Percentiles rank a stretch among this genome's conserved stretches.
These are phyloP conservation scores for Hyaena hyaena DNA, from an alignment of 2,113 vertebrate species.

Conservation along the genomic window DNA sequence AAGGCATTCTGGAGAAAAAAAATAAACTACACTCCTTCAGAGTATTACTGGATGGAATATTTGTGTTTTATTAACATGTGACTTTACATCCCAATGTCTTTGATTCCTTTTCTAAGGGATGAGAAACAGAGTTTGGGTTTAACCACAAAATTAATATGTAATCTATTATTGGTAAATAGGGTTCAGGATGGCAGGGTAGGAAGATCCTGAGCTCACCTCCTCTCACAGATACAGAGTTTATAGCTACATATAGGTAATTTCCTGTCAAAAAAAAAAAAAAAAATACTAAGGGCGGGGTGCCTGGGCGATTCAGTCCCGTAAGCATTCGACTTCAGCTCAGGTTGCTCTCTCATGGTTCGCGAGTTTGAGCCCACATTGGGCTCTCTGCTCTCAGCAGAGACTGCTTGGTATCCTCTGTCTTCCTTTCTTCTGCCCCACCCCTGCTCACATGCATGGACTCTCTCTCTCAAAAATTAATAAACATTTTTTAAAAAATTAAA, in stretches of 20 bases:
- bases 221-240: neutral
- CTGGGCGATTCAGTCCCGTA: too few species aligned
- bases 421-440: too few species aligned
- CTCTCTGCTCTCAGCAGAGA: too few species aligned
- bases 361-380: too few species aligned
- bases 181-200: neutral
- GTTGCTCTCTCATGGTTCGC: too few species aligned
- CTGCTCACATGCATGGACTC: too few species aligned
- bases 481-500: neutral
- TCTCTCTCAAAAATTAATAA: too few species aligned
- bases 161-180: neutral
- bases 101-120: neutral
- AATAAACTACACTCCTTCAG: neutral
- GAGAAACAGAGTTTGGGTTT: neutral
- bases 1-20: slow-evolving; percentile 18
- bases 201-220: neutral
- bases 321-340: too few species aligned
- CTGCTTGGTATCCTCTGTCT: too few species aligned
- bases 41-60: neutral
- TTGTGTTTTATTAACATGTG: neutral
- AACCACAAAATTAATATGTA: neutral
- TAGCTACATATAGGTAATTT: neutral
- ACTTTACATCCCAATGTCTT: neutral
- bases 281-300: too few species aligned
- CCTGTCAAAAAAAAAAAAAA: neutral